A percentile compares a stretch with the other conserved stretches of the same genome.
phyloP scores from a whole-genome alignment of 2,113 vertebrate species.

The Eretmochelys imbricata region DNA sequence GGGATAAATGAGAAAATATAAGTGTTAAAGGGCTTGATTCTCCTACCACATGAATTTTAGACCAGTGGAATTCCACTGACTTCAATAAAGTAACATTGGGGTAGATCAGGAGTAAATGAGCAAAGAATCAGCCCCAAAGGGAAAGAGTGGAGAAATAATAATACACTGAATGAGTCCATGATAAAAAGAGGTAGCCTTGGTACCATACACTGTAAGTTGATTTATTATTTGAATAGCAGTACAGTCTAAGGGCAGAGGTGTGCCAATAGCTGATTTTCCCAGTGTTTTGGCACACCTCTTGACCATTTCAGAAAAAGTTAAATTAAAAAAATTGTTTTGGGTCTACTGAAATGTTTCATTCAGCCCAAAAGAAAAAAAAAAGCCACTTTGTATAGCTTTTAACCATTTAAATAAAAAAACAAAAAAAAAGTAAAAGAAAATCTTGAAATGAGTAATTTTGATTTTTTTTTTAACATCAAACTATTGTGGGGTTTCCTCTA shows the following conservation, averaged over 20 bases:
- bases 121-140: background rate
- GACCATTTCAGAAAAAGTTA: background rate
- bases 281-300: too few relatives aligned
- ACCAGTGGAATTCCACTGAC: background rate
- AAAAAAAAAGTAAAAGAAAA: background rate
- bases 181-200: background rate
- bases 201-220: background rate
- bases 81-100: background rate
- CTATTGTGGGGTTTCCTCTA: background rate
- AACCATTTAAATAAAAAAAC: background rate
- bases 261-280: accelerated
- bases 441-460: background rate
- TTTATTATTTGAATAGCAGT: background rate
- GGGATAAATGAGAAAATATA: background rate
- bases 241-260: background rate
- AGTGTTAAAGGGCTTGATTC: background rate
- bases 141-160: background rate
- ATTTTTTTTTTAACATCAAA: background rate
- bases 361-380: background rate
- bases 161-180: background rate
- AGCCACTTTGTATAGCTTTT: background rate
- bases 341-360: background rate
- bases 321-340: background rate
- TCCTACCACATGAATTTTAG: background rate
- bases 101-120: background rate